Conservation (phyloP, 2,113 vertebrate species). For the Mormyrus iriodes region DNA sequence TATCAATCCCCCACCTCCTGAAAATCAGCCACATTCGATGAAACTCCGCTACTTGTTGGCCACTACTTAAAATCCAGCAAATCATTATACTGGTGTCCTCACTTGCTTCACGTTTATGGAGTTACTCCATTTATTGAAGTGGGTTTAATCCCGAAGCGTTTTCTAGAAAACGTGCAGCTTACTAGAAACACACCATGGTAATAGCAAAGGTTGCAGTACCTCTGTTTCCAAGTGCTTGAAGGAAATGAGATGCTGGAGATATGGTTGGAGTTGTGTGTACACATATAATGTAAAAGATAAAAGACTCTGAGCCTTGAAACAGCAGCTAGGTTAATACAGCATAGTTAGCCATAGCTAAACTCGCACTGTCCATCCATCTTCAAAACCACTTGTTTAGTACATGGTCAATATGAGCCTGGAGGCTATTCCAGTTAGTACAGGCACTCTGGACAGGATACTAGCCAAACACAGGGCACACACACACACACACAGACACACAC, state of each 20-base stretch:
- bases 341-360: not conserved
- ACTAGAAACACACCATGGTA: not conserved
- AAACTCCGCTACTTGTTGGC: not conserved
- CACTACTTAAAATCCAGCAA: not conserved
- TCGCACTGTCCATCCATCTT: not conserved
- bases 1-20: not conserved
- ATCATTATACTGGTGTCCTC: not conserved
- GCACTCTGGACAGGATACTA: not conserved
- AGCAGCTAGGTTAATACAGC: not conserved
- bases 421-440: not conserved
- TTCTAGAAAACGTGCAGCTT: not conserved
- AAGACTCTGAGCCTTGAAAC: not conserved
- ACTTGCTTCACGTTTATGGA: not conserved
- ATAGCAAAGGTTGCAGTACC: not conserved
- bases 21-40: not conserved
- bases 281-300: not conserved
- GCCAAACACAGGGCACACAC: not conserved
- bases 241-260: slow-evolving; percentile 6
- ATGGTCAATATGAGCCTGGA: not conserved
- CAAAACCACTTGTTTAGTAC: not conserved
- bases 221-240: not conserved
- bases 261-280: not conserved
- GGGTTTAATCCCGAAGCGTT: not conserved
- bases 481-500: not conserved
- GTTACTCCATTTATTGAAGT: slow-evolving; percentile 13